Percentiles rank a stretch among this genome's conserved stretches.
Conservation (phyloP, 1,140 invertebrate species). For the Archivesica marissinica region DNA sequence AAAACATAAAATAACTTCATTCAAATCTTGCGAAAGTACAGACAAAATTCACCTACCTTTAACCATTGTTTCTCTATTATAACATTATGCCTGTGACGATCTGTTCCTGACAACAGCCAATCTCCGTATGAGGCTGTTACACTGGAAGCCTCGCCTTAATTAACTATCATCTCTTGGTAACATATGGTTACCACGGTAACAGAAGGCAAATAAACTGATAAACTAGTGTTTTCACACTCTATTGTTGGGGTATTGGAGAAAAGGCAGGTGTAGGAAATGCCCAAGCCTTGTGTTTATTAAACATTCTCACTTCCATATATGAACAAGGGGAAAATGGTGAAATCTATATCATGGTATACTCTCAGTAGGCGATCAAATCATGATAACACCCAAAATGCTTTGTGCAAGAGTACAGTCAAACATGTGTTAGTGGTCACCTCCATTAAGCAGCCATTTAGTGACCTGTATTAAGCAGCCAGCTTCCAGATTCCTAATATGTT, state of each 20-base stretch:
- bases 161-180: conserved; percentile 43
- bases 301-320: background rate
- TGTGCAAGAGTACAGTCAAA: too few species aligned
- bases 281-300: too few species aligned
- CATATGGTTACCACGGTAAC: conserved; percentile 51
- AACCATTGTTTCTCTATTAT: background rate
- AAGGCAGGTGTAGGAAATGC: conserved; percentile 22
- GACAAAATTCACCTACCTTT: conserved; percentile 3
- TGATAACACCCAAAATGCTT: too few species aligned
- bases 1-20: too few species aligned
- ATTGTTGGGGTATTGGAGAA: conserved; percentile 24
- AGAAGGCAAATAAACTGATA: conserved; percentile 52
- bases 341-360: too few species aligned
- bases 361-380: too few species aligned
- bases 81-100: background rate
- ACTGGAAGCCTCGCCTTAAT: conserved; percentile 41
- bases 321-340: too few species aligned
- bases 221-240: conserved; percentile 44
- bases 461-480: too few species aligned
- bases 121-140: conserved; percentile 25
- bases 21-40: too few species aligned
- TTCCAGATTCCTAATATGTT: too few species aligned
- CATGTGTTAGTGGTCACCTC: too few species aligned
- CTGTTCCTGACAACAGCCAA: background rate
- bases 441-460: too few species aligned